These are phyloP conservation scores for Tetragonula clypearis DNA, from an alignment of 1,140 invertebrate species.

Conservation along the genomic window DNA sequence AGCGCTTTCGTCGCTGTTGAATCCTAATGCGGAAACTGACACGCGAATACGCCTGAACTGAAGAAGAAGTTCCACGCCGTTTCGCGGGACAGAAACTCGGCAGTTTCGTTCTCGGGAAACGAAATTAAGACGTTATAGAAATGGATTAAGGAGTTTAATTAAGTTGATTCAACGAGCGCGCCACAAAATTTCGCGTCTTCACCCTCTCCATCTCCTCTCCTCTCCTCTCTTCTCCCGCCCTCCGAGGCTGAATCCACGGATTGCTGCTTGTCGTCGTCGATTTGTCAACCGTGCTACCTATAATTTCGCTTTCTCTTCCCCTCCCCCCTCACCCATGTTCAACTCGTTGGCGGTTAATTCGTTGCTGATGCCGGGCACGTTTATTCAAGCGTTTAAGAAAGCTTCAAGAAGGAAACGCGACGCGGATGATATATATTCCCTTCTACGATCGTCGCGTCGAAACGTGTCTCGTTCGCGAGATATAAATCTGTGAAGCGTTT, in stretches of 20 bases:
- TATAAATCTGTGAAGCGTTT: not conserved
- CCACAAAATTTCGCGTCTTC: constrained; percentile 44
- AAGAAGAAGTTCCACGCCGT: constrained; percentile 36
- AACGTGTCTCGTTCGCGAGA: no score
- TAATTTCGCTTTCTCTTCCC: constrained; percentile 18
- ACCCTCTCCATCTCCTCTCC: not conserved
- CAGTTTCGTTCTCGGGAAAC: constrained; percentile 53
- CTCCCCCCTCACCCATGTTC: not conserved
- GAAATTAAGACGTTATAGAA: constrained; percentile 69
- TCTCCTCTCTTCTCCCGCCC: no score
- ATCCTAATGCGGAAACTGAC: constrained; percentile 62
- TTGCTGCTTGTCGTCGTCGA: constrained; percentile 51
- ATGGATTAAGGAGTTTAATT: constrained; percentile 71
- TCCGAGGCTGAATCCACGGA: not conserved
- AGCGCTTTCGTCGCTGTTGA: constrained; percentile 34
- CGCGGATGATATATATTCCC: not conserved
- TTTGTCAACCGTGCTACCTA: constrained; percentile 6
- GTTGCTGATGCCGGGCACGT: no score
- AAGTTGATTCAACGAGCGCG: constrained; percentile 64
- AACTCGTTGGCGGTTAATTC: no score
- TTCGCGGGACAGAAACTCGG: constrained; percentile 40
- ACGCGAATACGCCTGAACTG: constrained; percentile 57
- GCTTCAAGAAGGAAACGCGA: no score
- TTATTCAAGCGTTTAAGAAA: not conserved
- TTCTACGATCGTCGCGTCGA: not conserved